Evolutionary conservation across 1,140 invertebrate genomes (phyloP).

Genomic region (Tetranychus cinnabarinus): DNA sequence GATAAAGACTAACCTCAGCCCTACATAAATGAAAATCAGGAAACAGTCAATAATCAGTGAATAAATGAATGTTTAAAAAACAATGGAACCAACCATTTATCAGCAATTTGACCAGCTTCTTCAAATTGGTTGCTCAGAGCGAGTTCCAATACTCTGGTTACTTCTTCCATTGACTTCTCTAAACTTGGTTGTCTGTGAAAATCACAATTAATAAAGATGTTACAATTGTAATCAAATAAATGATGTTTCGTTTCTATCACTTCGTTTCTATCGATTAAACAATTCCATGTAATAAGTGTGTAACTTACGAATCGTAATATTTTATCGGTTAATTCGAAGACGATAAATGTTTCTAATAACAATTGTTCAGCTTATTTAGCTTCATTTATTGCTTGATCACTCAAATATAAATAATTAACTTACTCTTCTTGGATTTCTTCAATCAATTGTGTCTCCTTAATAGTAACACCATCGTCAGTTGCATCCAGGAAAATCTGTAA

Average conservation of each 20-base stretch:
- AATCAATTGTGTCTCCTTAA: too few relatives aligned
- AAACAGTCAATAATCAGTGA: not conserved
- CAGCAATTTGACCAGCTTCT: constrained; percentile 45
- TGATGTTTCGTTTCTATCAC: too few relatives aligned
- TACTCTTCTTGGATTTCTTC: constrained; percentile 1
- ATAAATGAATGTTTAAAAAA: not conserved
- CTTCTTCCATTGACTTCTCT: constrained; percentile 37
- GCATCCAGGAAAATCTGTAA: too few relatives aligned
- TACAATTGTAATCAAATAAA: not conserved
- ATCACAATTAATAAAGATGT: not conserved
- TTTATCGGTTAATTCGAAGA: too few relatives aligned
- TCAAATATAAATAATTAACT: not conserved
- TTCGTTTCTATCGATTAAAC: too few relatives aligned
- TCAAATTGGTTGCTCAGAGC: constrained; percentile 73
- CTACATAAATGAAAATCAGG: constrained; percentile 21
- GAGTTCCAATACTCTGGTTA: constrained; percentile 40
- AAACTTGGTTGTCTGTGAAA: constrained; percentile 17
- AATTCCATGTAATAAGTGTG: too few relatives aligned
- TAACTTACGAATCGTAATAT: too few relatives aligned
- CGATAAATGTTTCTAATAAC: too few relatives aligned
- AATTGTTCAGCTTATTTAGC: too few relatives aligned
- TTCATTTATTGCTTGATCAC: too few relatives aligned
- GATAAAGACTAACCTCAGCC: constrained; percentile 62
- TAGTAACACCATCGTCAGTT: too few relatives aligned
- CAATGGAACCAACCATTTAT: constrained; percentile 33